These are phyloP conservation scores for Dipus sagitta DNA, from an alignment of 2,797 vertebrate species.

Conservation along the genomic window DNA sequence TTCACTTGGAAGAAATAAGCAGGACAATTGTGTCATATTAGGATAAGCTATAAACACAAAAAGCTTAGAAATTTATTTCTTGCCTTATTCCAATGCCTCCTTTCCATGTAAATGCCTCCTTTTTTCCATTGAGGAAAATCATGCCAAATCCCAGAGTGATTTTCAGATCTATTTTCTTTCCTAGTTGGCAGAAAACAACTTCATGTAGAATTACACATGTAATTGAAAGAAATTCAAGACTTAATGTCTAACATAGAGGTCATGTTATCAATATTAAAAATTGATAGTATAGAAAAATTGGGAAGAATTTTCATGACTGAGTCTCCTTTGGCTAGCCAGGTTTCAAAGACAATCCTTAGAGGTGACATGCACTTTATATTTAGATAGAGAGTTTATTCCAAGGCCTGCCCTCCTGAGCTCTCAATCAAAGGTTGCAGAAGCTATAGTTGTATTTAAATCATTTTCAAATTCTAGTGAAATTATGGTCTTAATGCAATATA, in stretches of 20 bases:
- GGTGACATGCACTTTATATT: background rate
- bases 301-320: background rate
- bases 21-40: background rate
- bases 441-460: conserved; percentile 59
- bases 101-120: background rate
- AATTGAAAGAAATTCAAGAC: conserved; percentile 56
- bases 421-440: conserved; percentile 23
- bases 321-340: background rate
- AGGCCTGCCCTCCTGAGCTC: background rate
- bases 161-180: background rate
- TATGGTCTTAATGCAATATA: conserved; percentile 40
- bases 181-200: background rate
- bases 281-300: background rate
- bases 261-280: conserved; percentile 63
- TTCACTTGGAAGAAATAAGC: background rate
- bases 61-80: background rate
- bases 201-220: conserved; percentile 29
- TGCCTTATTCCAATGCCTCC: background rate
- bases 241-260: conserved; percentile 10
- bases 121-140: background rate
- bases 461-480: conserved; percentile 61
- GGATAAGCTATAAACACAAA: background rate
- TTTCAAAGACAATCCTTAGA: background rate
- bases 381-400: background rate
- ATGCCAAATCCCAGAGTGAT: background rate